Base-by-base conservation (phyloP, 1,140 invertebrate species). In the Caerostris extrusa region DNA sequence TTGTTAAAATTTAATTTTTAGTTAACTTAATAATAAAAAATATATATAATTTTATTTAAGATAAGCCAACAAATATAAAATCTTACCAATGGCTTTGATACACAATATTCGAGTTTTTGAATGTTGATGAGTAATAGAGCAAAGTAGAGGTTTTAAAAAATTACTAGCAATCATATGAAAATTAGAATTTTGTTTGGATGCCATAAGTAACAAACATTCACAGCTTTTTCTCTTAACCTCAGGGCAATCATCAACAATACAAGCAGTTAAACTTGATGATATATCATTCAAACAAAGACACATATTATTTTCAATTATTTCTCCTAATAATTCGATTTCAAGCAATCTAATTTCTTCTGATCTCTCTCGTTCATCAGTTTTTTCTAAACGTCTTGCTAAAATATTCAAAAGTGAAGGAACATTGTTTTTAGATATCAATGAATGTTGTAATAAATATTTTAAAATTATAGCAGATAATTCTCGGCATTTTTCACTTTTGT, bases 271-370 rank as follows among this genome's bases (percentile, higher is more conserved):
- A 95, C 99, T 98, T 94, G 96, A 97, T 1, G 98, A 96, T 53
- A 98, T 96, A 95, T 98, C 98, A 95, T 98, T 97, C 19, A 98
- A 97, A 95, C 98, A 98, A 0, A 97, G 96, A 64, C 96, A 96
- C 57, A 98, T 95, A 61, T 97, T 95, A 53, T 97, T 97, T 6
- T 96, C 95, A 88, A 98, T 96, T 94, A 99, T 97, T 57, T 96
- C 95, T 90, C 96, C 96, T 14, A 98, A 95, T 86, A 98, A 96
- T 82, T 96, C 95, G 0, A 98, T 95, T 82, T 98, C 96, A 81
- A 97, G 96, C 6, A 98, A 95, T 60, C 98, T 96, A 61, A 99
- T 96, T 97, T 99, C 98, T 96, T 99, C 98, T 10, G 98, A 98
- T 53, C 77, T n/a, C n/a, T 94, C 93, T 67, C 86, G 60, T 90